Conservation (phyloP, 2,797 vertebrate genomes). For the Trematomus bernacchii region DNA sequence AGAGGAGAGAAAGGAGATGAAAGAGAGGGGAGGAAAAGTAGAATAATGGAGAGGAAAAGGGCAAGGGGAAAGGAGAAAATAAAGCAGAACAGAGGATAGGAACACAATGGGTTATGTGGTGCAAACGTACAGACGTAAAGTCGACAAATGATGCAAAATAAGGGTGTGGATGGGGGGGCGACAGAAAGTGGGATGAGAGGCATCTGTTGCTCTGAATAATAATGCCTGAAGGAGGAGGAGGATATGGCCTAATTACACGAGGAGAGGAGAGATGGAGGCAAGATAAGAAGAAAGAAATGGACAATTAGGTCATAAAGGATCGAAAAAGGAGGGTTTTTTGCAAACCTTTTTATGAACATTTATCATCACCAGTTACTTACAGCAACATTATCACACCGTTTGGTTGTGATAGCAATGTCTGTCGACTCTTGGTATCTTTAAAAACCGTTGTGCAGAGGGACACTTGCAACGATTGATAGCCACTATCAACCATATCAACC, state of each 20-base stretch:
- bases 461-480: too few species aligned
- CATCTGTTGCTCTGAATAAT: constrained; percentile 73
- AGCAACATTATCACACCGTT: too few species aligned
- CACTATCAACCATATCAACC: too few species aligned
- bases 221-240: constrained; percentile 50
- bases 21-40: background rate
- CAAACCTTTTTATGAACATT: too few species aligned
- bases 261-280: constrained; percentile 4
- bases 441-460: too few species aligned
- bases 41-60: background rate
- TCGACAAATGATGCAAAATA: constrained; percentile 16
- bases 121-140: background rate
- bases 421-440: too few species aligned
- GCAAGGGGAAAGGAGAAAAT: background rate
- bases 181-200: constrained; percentile 37
- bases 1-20: background rate
- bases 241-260: constrained; percentile 60
- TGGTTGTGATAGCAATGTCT: too few species aligned
- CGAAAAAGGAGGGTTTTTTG: too few species aligned
- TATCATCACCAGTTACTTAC: too few species aligned
- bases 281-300: background rate
- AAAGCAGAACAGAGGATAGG: background rate
- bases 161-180: constrained; percentile 18
- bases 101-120: background rate
- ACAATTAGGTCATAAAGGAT: background rate